Conservation (phyloP, 1,140 invertebrate species). For the Phenacoccus solenopsis region DNA sequence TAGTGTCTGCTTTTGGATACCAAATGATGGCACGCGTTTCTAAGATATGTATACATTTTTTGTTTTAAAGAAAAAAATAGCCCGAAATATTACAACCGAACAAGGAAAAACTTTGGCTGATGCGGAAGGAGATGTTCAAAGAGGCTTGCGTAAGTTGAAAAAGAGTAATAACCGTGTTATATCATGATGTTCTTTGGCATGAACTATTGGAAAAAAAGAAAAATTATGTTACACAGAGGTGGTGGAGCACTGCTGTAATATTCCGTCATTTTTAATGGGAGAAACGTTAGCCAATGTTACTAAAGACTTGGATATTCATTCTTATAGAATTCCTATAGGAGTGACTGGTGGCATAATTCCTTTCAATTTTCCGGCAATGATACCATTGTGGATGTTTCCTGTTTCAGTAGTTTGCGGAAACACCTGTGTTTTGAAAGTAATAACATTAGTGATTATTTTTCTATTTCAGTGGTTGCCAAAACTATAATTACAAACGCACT, state of each 20-base stretch:
- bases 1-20: background rate
- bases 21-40: constrained; percentile 10
- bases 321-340: constrained; percentile 79
- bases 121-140: constrained; percentile 94
- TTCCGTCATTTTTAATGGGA: constrained; percentile 81
- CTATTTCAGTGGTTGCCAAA: background rate
- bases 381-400: constrained; percentile 98
- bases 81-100: constrained; percentile 84
- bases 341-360: constrained; percentile 82
- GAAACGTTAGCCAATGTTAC: constrained; percentile 75
- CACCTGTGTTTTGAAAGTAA: constrained; percentile 51
- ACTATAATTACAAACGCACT: too few species aligned
- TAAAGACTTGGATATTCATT: constrained; percentile 85
- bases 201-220: constrained; percentile 1
- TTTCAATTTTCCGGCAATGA: constrained; percentile 98
- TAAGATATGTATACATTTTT: background rate
- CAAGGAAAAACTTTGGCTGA: constrained; percentile 96
- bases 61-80: constrained; percentile 59
- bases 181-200: background rate
- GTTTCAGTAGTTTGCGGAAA: constrained; percentile 83
- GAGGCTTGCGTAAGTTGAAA: constrained; percentile 85
- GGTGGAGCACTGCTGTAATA: constrained; percentile 90
- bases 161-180: background rate
- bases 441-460: background rate
- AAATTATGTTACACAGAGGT: constrained; percentile 59